A percentile compares a stretch with the other conserved stretches of the same genome.
Conservation (phyloP, 2,888 invertebrate genomes). For the Melinopterus prodromus region DNA sequence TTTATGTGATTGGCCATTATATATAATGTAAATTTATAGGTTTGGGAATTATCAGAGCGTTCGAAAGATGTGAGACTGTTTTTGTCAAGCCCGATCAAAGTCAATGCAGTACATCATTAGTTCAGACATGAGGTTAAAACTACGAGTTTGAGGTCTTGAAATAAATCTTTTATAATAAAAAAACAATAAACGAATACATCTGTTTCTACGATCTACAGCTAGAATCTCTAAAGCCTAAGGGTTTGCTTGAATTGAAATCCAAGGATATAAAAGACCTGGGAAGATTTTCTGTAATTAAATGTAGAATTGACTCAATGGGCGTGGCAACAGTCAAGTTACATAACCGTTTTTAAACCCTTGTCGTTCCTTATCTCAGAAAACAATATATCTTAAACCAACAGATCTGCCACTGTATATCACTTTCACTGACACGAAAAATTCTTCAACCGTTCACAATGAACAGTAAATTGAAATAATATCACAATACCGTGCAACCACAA, state of each 20-base stretch:
- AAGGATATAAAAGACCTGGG: not conserved
- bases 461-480: not conserved
- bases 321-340: not conserved
- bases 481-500: no score
- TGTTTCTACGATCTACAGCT: not conserved
- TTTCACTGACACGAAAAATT: not conserved
- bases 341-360: not conserved
- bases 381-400: not conserved
- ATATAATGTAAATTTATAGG: not conserved
- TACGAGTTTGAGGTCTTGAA: not conserved
- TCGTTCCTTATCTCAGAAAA: not conserved
- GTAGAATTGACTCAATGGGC: not conserved
- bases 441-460: not conserved
- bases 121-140: not conserved
- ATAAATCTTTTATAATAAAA: not conserved
- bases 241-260: not conserved
- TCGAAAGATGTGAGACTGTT: not conserved
- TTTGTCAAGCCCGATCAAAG: not conserved
- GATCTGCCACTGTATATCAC: not conserved
- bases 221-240: not conserved
- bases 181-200: not conserved
- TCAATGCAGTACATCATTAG: not conserved
- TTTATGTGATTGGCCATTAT: not conserved
- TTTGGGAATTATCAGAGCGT: not conserved
- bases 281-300: no score